These are phyloP conservation scores for Megamerina dolium DNA, from an alignment of 2,888 invertebrate genomes.

Conservation along the genomic window DNA sequence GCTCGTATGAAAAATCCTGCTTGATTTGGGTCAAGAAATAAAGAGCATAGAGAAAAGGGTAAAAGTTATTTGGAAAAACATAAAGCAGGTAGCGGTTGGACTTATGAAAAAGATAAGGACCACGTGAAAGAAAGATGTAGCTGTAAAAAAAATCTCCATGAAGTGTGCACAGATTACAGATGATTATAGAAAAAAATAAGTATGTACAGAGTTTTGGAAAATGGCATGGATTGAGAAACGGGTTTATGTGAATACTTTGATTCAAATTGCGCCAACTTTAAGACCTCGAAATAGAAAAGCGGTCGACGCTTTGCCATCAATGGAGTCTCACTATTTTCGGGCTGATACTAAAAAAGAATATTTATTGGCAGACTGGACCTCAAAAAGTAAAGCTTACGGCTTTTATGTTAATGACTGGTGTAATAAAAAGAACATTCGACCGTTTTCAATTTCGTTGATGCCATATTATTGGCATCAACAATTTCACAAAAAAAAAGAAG, in stretches of 20 bases:
- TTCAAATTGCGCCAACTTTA: conserved; percentile 3
- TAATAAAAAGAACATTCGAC: not conserved
- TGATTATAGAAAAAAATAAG: not conserved
- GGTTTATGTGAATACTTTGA: conserved; percentile 5
- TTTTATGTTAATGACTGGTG: no score
- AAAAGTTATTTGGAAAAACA: conserved; percentile 3
- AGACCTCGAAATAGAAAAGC: conserved; percentile 4
- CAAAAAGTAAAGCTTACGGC: no score
- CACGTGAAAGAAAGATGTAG: conserved; percentile 2
- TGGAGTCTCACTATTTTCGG: conserved; percentile 6
- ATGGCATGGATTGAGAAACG: conserved; percentile 1
- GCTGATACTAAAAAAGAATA: conserved; percentile 2
- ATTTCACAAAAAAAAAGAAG: no score
- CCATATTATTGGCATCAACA: no score
- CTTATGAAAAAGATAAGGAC: conserved; percentile 3
- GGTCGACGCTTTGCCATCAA: not conserved
- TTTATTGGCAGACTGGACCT: no score
- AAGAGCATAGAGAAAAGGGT: not conserved
- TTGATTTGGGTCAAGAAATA: no score
- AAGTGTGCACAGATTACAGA: conserved; percentile 1
- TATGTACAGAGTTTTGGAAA: not conserved
- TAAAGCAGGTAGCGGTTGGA: conserved; percentile 1
- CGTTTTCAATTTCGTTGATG: not conserved
- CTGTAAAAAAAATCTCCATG: not conserved
- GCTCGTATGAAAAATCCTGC: not conserved